Conservation (phyloP, 2,797 vertebrate species). For the Phoebastria nigripes region DNA sequence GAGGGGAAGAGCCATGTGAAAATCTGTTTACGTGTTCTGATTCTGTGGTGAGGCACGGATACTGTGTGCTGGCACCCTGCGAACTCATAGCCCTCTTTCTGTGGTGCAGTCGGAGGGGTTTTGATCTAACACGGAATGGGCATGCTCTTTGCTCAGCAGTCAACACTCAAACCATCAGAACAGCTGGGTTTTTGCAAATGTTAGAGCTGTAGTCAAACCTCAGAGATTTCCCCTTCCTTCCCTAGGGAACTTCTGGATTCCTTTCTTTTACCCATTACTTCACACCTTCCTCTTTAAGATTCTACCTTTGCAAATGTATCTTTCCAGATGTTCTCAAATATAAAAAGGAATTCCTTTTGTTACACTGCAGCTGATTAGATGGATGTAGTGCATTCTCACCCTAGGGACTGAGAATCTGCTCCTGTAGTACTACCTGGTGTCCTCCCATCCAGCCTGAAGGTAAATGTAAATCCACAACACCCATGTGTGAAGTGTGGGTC, state of each 20-base stretch:
- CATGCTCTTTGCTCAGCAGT: not conserved
- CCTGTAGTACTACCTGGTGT: not conserved
- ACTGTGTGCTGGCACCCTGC: not conserved
- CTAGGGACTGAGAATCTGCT: not conserved
- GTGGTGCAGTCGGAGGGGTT: not conserved
- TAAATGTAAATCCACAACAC: not conserved
- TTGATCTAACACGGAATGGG: not conserved
- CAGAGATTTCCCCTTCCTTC: conserved; percentile 8
- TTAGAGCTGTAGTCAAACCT: not conserved
- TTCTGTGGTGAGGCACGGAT: not conserved
- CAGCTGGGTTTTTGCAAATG: not conserved
- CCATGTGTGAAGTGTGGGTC: not conserved
- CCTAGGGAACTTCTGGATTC: not conserved
- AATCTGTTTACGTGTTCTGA: not conserved
- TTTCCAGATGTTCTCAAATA: conserved; percentile 10
- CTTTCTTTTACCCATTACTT: conserved; percentile 24
- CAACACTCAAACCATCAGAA: not conserved
- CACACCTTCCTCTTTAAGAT: conserved; percentile 19
- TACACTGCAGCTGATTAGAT: not conserved
- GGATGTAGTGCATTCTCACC: not conserved
- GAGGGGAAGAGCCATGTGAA: not conserved
- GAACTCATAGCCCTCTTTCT: not conserved
- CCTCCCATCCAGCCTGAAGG: not conserved
- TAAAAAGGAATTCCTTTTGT: not conserved
- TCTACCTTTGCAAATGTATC: not conserved